phyloP scores from a whole-genome alignment of 2,888 invertebrate species.

The Elmis aenea region DNA sequence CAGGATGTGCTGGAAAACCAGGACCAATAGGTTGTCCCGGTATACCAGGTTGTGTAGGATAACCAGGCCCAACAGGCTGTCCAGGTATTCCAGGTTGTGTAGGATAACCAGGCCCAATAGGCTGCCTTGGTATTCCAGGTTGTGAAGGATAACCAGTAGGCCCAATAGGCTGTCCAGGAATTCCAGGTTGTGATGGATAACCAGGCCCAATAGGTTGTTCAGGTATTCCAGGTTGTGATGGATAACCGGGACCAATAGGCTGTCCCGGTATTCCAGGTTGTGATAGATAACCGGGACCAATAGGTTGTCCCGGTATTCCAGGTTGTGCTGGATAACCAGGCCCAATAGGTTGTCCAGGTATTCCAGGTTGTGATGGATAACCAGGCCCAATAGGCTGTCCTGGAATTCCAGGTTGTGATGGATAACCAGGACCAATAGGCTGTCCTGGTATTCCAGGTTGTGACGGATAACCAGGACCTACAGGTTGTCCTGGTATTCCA shows the following conservation, averaged over 20 bases:
- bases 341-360: constrained; percentile 9
- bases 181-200: background rate
- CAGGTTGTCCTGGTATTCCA: constrained; percentile 8
- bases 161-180: background rate
- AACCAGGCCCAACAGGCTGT: constrained; percentile 3
- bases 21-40: too few species aligned
- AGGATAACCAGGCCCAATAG: constrained; percentile 6
- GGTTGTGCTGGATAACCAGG: constrained; percentile 4
- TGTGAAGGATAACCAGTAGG: constrained; percentile 4
- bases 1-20: constrained; percentile 1
- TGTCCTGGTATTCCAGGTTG: too few species aligned
- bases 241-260: constrained; percentile 7
- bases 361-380: too few species aligned
- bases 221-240: background rate
- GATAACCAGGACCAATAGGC: constrained; percentile 6
- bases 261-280: too few species aligned
- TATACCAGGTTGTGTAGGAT: too few species aligned
- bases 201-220: constrained; percentile 3
- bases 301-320: constrained; percentile 2
- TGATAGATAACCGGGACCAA: background rate
- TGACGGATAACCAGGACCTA: constrained; percentile 3
- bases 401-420: too few species aligned
- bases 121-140: too few species aligned
- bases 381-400: too few species aligned
- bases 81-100: constrained; percentile 1